Base-by-base conservation (phyloP, 2,888 invertebrate species). In the Blastobasis adustella region DNA sequence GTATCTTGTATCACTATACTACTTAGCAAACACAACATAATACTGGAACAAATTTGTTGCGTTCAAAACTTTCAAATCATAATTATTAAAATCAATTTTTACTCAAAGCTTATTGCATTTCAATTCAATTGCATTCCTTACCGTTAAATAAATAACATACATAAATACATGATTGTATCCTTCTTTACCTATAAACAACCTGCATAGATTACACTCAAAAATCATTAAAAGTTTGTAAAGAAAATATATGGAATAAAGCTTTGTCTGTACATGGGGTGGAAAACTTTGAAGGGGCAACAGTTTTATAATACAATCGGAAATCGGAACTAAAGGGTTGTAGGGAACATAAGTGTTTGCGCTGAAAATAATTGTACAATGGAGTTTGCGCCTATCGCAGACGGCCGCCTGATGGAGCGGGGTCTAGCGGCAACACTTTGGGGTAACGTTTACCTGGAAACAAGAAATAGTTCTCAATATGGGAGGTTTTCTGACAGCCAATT, bases 31-130 rank as follows among this genome's bases (percentile, higher is more conserved):
- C 47, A 44, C 38, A 23, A 39, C 9, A 52, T 56, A 58, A 58
- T 58, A 56, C 58, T 58, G 55, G 44, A 56, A 46, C 45, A 47
- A 49, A 45, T 10, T 51, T 48, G 54, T 48, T 57, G 54, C 51
- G 52, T 49, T 52, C 50, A 10, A 38, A 10, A 51, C 23, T 23
- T 23, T 23, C 23, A 23, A 23, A 23, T 23, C 23, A 23, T 23
- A 23, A 23, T 23, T 23, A 23, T 23, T 23, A 23, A 23, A 23
- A 23, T 23, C 23, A 23, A 23, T 23, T 23, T 23, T 23, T 23
- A 23, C 23, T 39, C 42, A 38, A 50, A 50, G 23, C 42, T 47
- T 47, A 50, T 48, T 49, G 45, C 48, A 50, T 45, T 44, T 38
- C 37, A 42, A 42, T 49, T 23, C 43, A 46, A 50, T 44, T 10